phyloP scores from a whole-genome alignment of 2,888 invertebrate genomes.

The Callimorpha dominula region DNA sequence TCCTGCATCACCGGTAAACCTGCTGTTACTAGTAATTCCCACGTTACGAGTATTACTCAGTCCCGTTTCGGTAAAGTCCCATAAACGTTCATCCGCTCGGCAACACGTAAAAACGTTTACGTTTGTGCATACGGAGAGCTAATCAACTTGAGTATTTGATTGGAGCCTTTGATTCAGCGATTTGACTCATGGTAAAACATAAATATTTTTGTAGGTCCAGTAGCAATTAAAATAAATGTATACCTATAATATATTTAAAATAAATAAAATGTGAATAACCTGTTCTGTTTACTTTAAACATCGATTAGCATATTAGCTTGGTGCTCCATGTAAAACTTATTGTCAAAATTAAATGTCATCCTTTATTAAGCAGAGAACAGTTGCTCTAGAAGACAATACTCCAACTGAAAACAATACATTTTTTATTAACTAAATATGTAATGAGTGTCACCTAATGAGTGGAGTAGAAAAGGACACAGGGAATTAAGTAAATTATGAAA shows the following conservation, averaged over 20 bases:
- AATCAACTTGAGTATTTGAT: conserved; percentile 49
- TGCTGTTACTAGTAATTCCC: conserved; percentile 27
- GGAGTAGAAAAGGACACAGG: no score
- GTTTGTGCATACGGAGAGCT: conserved; percentile 42
- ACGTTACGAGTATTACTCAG: conserved; percentile 32
- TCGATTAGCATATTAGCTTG: background rate
- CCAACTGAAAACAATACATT: no score
- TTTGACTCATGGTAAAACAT: background rate
- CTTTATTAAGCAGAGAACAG: no score
- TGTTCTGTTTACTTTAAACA: background rate
- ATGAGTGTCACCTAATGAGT: no score
- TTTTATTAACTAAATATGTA: no score
- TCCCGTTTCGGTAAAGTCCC: conserved; percentile 24
- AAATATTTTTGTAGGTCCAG: background rate
- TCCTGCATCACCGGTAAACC: conserved; percentile 6
- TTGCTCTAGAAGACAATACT: no score
- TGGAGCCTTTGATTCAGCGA: conserved; percentile 29
- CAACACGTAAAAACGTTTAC: conserved; percentile 51
- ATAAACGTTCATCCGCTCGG: conserved; percentile 32
- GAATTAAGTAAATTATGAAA: no score
- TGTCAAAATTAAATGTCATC: background rate
- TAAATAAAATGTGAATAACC: background rate
- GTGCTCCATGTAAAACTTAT: background rate
- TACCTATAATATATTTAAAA: background rate
- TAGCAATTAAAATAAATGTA: background rate